Evolutionary conservation across 2,888 invertebrate species (phyloP).

Genomic region (Unio delphinus): DNA sequence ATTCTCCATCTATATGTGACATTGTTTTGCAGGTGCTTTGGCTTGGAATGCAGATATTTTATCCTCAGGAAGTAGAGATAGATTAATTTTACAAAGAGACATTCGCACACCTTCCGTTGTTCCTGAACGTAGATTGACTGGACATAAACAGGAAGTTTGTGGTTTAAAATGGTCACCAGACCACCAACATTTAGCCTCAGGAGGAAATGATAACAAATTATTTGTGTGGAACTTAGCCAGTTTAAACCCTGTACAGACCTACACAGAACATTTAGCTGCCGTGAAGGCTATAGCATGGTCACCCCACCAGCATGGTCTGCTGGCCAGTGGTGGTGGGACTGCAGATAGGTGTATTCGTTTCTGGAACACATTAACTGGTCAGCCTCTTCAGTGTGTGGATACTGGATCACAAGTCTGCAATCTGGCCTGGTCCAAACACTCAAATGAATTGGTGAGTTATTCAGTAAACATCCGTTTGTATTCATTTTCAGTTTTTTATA

Average conservation of each 20-base stretch:
- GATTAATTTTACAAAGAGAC: conserved; percentile 94
- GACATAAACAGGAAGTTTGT: conserved; percentile 94
- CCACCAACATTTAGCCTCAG: conserved; percentile 96
- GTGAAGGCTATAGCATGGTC: conserved; percentile 99
- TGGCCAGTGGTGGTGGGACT: conserved; percentile 99
- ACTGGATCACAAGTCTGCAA: conserved; percentile 99
- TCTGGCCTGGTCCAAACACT: conserved; percentile 98
- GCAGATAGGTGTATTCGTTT: conserved; percentile 97
- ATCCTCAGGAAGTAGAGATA: conserved; percentile 94
- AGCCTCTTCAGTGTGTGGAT: conserved; percentile 98
- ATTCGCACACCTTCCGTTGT: conserved; percentile 77
- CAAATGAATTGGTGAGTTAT: conserved; percentile 88
- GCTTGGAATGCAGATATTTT: conserved; percentile 98
- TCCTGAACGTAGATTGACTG: conserved; percentile 78
- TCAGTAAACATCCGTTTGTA: background rate
- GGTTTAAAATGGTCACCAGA: conserved; percentile 99
- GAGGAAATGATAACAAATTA: conserved; percentile 97
- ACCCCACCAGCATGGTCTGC: conserved; percentile 96
- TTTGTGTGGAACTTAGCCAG: conserved; percentile 87
- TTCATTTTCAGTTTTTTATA: background rate
- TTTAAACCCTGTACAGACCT: conserved; percentile 87
- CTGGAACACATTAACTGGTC: conserved; percentile 98
- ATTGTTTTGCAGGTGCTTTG: conserved; percentile 80
- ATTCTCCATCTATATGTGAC: background rate
- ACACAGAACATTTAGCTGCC: conserved; percentile 94